Evolutionary conservation across 1,140 invertebrate species (phyloP), one percentile per base, ranked within the genome.

Genomic region (Catajapyx aquilonaris): DNA sequence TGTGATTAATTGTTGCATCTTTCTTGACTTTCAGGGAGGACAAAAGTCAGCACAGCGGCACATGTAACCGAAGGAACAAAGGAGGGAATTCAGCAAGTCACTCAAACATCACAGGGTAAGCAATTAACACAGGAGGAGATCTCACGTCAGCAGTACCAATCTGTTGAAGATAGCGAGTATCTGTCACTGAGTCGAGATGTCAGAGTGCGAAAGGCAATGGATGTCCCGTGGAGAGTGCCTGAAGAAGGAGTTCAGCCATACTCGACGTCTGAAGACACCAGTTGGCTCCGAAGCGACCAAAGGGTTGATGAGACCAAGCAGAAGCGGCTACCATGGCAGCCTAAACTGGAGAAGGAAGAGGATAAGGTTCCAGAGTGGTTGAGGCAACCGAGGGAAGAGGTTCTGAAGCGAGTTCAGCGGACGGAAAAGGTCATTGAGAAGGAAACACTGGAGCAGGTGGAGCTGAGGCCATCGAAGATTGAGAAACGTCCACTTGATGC

Each of bases 381-480:
- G 11, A 45, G 41, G 28, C 7, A 28, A 28, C 7, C 23, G 13
- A 39, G 20, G 18, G 32, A 36, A 30, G 18, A 20, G 20, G 37
- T 33, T 13, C 40, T 40, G 18, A 41, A 40, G 40, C 20, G 36
- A 5, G 30, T 20, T 0, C 36, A 41, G 20, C 37, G 31, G 16
- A 18, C 30, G 18, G 38, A 35, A 25, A 36, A 41, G 17, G 47
- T 37, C 4, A 46, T 52, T 11, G 38, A 19, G 1, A 41, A 43
- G 37, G 31, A 37, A 19, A 52, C 37, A 31, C 13, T 52, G 1
- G 44, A 54, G 35, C 25, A 41, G 20, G 50, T 52, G 1, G 52
- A 53, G 23, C 35, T 57, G 20, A 56, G 53, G 43, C 46, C 48
- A 10, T 42, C 53, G 16, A 36, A 35, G 1, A 56, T 48, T 40